These are phyloP conservation scores for Drosophila ohnishii DNA, from an alignment of 1,140 invertebrate species.

Conservation along the genomic window DNA sequence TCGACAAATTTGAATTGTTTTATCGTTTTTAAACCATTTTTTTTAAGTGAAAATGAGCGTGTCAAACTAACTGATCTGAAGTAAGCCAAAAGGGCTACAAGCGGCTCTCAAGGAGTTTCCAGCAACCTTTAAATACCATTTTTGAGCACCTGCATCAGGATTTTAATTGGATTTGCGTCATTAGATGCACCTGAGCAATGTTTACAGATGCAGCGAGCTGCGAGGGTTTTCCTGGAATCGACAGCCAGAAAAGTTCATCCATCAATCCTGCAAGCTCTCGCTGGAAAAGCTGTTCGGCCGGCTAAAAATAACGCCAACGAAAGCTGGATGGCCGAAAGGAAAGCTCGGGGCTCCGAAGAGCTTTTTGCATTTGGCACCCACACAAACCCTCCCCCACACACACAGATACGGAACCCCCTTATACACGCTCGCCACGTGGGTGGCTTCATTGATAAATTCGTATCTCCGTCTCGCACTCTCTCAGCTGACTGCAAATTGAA, in stretches of 20 bases:
- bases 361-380: constrained; percentile 33
- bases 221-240: constrained; percentile 26
- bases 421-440: constrained; percentile 54
- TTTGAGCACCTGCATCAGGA: background rate
- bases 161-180: constrained; percentile 44
- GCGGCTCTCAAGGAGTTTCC: background rate
- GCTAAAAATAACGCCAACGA: constrained; percentile 64
- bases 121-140: background rate
- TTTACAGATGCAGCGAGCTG: background rate
- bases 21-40: too few relatives aligned
- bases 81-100: constrained; percentile 14
- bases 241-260: background rate
- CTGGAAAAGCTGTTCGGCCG: constrained; percentile 14
- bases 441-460: constrained; percentile 81
- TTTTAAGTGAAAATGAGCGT: background rate
- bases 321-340: constrained; percentile 32
- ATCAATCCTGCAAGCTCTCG: constrained; percentile 52
- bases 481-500: constrained; percentile 74
- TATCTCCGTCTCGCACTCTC: constrained; percentile 15
- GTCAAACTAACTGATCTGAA: constrained; percentile 38
- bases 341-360: constrained; percentile 44
- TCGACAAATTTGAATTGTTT: too few relatives aligned
- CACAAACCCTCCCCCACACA: constrained; percentile 2
- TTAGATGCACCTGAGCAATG: constrained; percentile 28
- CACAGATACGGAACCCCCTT: background rate